phyloP scores from a whole-genome alignment of 2,888 invertebrate genomes.

The Phortica magna region DNA sequence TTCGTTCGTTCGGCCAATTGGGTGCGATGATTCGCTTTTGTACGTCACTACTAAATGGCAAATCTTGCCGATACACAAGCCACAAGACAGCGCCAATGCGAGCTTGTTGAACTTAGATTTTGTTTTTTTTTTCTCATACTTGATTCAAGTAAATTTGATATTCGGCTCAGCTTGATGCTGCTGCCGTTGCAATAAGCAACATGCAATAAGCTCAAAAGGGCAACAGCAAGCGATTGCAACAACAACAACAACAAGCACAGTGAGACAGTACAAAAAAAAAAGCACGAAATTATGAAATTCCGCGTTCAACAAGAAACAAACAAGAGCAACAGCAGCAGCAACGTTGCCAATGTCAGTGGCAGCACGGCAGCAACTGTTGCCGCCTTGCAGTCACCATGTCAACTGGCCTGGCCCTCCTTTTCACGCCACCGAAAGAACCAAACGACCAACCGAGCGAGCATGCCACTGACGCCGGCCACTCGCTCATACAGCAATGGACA shows the following conservation, averaged over 20 bases:
- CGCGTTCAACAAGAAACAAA: slow-evolving; percentile 24
- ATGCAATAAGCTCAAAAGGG: slow-evolving; percentile 53
- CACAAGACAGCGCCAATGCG: slow-evolving; percentile 36
- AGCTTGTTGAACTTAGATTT: slow-evolving; percentile 49
- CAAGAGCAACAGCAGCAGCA: slow-evolving; percentile 19
- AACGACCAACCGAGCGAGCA: too few relatives aligned
- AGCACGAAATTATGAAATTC: slow-evolving; percentile 58
- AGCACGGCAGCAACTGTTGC: neutral
- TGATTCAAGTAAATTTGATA: neutral
- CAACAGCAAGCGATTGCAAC: slow-evolving; percentile 38
- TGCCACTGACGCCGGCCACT: slow-evolving; percentile 49
- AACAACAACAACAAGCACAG: slow-evolving; percentile 32
- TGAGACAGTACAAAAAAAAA: slow-evolving; percentile 42
- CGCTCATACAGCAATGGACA: slow-evolving; percentile 54
- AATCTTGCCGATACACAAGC: neutral
- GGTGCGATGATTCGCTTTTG: slow-evolving; percentile 8
- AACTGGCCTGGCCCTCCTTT: slow-evolving; percentile 9
- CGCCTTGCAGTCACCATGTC: slow-evolving; percentile 24
- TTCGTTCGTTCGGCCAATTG: neutral
- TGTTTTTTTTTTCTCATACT: slow-evolving; percentile 25
- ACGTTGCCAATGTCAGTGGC: neutral
- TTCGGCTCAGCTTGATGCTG: neutral
- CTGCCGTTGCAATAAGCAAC: neutral
- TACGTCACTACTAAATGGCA: neutral
- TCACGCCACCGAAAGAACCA: neutral